Conservation (phyloP, 2,113 vertebrate genomes). For the Hemichromis elongatus region DNA sequence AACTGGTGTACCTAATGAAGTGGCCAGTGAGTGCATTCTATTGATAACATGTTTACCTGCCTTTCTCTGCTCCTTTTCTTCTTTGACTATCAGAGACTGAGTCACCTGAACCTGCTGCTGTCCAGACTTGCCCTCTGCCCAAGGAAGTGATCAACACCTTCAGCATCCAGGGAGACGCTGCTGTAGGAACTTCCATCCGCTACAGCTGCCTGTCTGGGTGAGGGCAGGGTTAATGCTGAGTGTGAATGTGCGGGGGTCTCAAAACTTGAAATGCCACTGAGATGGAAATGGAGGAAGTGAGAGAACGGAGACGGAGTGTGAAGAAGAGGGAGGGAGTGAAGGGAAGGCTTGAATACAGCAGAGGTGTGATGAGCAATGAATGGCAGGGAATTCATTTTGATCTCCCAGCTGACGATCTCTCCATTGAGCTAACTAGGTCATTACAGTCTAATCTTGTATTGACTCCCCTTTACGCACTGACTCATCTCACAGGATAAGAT, state of each 20-base stretch:
- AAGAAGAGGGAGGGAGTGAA: slow-evolving; percentile 18
- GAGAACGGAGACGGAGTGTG: slow-evolving; percentile 37
- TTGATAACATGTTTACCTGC: neutral
- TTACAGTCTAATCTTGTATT: slow-evolving; percentile 58
- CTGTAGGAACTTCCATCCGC: slow-evolving; percentile 58
- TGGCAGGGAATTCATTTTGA: slow-evolving; percentile 53
- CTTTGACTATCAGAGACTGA: slow-evolving; percentile 8
- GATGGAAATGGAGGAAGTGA: slow-evolving; percentile 50
- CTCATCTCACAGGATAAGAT: slow-evolving; percentile 53
- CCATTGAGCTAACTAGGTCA: slow-evolving; percentile 59
- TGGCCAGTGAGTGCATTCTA: neutral
- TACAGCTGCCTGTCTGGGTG: slow-evolving; percentile 75
- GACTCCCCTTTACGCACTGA: slow-evolving; percentile 57
- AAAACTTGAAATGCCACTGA: slow-evolving; percentile 23
- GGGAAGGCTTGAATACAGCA: neutral
- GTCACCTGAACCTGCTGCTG: neutral
- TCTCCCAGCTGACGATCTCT: slow-evolving; percentile 43
- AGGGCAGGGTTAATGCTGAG: slow-evolving; percentile 29
- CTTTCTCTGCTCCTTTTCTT: neutral
- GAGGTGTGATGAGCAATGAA: slow-evolving; percentile 44
- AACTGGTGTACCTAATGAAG: neutral
- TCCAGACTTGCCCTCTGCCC: slow-evolving; percentile 61
- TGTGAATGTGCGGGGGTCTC: neutral
- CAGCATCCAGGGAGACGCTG: slow-evolving; percentile 59
- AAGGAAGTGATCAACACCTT: slow-evolving; percentile 57